phyloP scores from a whole-genome alignment of 2,113 vertebrate species.

The Acrocephalus arundinaceus region DNA sequence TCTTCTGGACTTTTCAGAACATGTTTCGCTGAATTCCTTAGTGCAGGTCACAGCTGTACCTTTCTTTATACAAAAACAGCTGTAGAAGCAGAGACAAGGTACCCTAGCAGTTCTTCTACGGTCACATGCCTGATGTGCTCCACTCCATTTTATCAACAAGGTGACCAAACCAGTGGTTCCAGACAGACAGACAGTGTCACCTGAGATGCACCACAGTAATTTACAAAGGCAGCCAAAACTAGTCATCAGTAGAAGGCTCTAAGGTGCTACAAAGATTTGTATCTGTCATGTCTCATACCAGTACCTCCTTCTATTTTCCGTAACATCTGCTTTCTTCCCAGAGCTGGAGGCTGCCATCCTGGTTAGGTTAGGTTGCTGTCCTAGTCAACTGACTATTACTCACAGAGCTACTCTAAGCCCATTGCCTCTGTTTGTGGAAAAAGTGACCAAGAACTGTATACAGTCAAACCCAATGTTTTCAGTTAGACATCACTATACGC shows the following conservation, averaged over 20 bases:
- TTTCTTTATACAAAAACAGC: not conserved
- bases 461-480: not conserved
- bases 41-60: not conserved
- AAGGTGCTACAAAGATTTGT: not conserved
- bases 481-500: fast-evolving
- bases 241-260: not conserved
- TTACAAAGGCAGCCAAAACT: not conserved
- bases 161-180: not conserved
- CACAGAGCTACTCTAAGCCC: not conserved
- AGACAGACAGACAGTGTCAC: not conserved
- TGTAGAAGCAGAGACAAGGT: not conserved
- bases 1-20: not conserved
- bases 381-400: not conserved
- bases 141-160: not conserved
- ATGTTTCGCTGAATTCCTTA: not conserved
- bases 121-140: not conserved
- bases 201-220: not conserved
- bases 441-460: not conserved
- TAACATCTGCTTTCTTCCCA: not conserved
- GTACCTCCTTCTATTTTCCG: not conserved
- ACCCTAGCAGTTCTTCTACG: not conserved
- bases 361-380: not conserved
- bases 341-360: not conserved
- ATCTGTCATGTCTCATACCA: not conserved
- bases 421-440: not conserved